Evolutionary conservation across 2,113 vertebrate genomes (phyloP).

Genomic region (Cryptomyrus ogoouensis): DNA sequence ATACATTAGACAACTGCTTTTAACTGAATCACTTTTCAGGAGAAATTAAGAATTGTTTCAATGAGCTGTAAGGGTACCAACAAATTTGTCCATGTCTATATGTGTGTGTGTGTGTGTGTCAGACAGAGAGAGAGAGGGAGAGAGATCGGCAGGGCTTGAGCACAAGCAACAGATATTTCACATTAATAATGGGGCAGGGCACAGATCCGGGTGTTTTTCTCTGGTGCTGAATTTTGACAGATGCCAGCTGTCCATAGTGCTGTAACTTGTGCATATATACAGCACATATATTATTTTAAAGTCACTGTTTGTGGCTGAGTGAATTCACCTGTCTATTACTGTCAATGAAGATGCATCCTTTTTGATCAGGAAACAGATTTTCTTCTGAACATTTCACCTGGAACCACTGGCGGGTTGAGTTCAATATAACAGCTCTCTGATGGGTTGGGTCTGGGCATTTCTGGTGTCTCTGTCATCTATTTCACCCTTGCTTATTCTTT

Average conservation of each 20-base stretch:
- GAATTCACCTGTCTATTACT: background rate
- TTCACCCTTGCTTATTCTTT: background rate
- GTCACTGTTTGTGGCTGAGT: background rate
- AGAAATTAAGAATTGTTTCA: too few species aligned
- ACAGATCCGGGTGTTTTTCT: conserved; percentile 47
- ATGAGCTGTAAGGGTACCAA: too few species aligned
- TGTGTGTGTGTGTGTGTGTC: too few species aligned
- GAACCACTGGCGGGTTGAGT: background rate
- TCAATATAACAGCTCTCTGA: background rate
- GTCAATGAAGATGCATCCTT: background rate
- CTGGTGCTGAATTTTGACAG: background rate
- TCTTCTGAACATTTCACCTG: background rate
- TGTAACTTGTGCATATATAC: background rate
- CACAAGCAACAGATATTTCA: background rate
- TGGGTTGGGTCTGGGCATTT: background rate
- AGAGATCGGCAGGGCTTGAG: background rate
- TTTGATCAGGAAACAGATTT: background rate
- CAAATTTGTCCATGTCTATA: too few species aligned
- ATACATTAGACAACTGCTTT: too few species aligned
- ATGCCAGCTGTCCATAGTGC: background rate
- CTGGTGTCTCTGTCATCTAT: background rate
- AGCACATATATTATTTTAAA: background rate
- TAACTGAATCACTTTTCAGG: too few species aligned
- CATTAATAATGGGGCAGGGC: background rate
- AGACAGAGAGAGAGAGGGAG: too few species aligned